Conservation (phyloP, 2,888 invertebrate genomes). For the Megastigmus dorsalis region DNA sequence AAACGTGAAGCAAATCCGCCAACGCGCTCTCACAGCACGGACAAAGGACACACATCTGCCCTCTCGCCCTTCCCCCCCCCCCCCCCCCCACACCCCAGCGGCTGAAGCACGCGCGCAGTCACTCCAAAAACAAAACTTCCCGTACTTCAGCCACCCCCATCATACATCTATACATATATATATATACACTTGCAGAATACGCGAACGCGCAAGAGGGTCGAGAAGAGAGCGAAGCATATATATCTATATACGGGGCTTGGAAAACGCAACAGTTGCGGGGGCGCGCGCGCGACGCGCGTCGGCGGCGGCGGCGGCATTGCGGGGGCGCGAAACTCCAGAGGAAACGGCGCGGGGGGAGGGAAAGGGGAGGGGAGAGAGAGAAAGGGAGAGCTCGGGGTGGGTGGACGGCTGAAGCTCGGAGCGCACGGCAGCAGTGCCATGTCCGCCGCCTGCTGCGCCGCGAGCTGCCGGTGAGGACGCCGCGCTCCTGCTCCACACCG, state of each 20-base stretch:
- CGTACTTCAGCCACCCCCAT: background rate
- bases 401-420: background rate
- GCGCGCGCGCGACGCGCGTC: background rate
- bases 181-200: too few species aligned
- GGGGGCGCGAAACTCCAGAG: slow-evolving; percentile 11
- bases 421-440: slow-evolving; percentile 27
- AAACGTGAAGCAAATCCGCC: too few species aligned
- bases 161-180: background rate
- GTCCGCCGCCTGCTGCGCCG: slow-evolving; percentile 10
- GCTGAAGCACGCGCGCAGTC: too few species aligned
- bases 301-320: background rate
- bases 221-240: too few species aligned
- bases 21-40: too few species aligned
- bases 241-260: too few species aligned
- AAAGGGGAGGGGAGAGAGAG: too few species aligned
- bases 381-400: too few species aligned
- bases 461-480: background rate
- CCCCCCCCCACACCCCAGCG: background rate
- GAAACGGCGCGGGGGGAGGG: too few species aligned
- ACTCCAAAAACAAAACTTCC: background rate
- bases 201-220: background rate
- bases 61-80: background rate
- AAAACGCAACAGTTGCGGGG: slow-evolving; percentile 52
- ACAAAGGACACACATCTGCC: background rate
- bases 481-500: background rate